Base-by-base conservation (phyloP, 2,797 vertebrate genomes). In the Danionella dracula region DNA sequence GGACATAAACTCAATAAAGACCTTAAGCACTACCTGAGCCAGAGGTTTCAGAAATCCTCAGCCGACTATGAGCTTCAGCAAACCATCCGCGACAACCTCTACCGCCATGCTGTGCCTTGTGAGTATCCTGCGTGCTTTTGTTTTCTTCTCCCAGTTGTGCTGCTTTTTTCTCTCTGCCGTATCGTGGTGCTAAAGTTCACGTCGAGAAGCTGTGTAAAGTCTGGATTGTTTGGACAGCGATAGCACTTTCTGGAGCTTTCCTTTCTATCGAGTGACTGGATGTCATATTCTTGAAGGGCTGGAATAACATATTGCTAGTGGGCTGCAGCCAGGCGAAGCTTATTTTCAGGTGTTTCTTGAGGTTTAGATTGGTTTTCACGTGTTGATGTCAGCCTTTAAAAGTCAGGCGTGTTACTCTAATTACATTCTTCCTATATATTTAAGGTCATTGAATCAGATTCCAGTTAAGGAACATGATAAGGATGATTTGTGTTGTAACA, bases 61-160 rank as follows among this genome's bases (percentile, higher is more conserved):
- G 86, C 94, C 0, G 97, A 99, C 74, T 93, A 99, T 41, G 94
- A 96, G 19, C 86, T 99, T 70, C 97, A 99, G 84, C 97, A 99
- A 85, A 96, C 90, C 75, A 99, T 99, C 74, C 81, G 96, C 72
- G 93, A 97, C 74, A 99, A 99, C 89, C 94, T 99, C 35, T 99
- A 99, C 74, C 96, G 93, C 81, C 94, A 98, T 68, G 95, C 97
- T 64, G 94, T 99, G 94, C 97, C 97, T 94, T 99, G 97, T 99
- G 84, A 96, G 95, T 96, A 80, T 27, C 29, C n/a, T 23, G 12
- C 5, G n/a, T n/a, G n/a, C n/a, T n/a, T n/a, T n/a, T n/a, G n/a
- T 9, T 23, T 21, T 8, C 6, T 64, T 32, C 21, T 12, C 13
- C 57, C 62, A 19, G n/a, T n/a, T 27, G 23, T 3, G 6, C 29